Evolutionary conservation across 2,888 invertebrate genomes (phyloP), one percentile per base, ranked within the genome.

Genomic region (Drosophila histrio): DNA sequence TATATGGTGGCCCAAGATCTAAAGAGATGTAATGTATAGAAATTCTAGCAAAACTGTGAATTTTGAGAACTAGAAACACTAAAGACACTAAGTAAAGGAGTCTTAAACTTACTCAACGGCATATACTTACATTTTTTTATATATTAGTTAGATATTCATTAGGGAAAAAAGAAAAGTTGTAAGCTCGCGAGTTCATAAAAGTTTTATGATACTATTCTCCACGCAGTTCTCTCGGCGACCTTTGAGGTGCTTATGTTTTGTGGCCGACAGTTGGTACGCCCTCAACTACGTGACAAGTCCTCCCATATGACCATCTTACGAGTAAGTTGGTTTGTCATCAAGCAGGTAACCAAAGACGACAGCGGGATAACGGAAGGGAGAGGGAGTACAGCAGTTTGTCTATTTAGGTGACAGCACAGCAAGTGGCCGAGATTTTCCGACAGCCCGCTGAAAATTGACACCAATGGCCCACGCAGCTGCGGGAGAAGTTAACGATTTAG

Each of bases 361-460:
- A n/a, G 17, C 2, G 7, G 19, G 22, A 15, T 5, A 3, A 0
- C 15, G 17, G 11, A n/a, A 38, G n/a, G 30, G 13, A 32, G 19
- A 24, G 13, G 6, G 9, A 13, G 11, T 47, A 50, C 54, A 26
- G 21, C 50, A 43, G 52, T 54, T 59, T 59, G 30, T 43, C 19
- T 44, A 32, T 43, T n/a, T 22, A n/a, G 4, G 19, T 47, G 71
- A 50, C 75, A 60, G 54, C 46, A 56, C 53, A 63, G 52, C 62
- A 73, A 84, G 62, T 73, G 76, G 24, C 44, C 43, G 50, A 65
- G 62, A 79, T 85, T 85, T 76, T 62, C 57, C 70, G 58, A 44
- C 60, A 63, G 38, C 28, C 61, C 47, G 56, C 50, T 69, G 76
- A 72, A 78, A 79, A 72, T 81, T 83, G 87, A 87, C 82, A 81